Conservation (phyloP, 1,140 invertebrate species). For the Lepeophtheirus salmonis region DNA sequence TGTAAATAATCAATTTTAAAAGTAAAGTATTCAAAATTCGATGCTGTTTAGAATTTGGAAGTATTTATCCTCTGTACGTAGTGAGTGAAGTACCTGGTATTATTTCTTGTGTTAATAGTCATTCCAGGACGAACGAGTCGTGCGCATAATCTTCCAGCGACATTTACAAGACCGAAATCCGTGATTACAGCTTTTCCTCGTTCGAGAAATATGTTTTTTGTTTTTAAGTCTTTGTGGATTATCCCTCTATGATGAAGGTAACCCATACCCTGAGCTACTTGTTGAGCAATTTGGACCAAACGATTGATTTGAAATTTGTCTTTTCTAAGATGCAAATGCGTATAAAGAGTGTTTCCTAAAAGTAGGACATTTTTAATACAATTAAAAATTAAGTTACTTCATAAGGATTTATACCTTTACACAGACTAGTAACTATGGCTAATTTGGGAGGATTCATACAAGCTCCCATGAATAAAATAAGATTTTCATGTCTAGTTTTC, state of each 20-base stretch:
- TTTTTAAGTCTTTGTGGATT: conserved; percentile 94
- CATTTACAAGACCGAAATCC: conserved; percentile 96
- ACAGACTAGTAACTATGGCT: conserved; percentile 93
- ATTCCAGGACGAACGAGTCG: conserved; percentile 29
- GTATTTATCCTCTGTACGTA: no score
- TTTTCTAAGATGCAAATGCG: conserved; percentile 70
- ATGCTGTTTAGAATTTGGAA: no score
- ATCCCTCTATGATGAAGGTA: conserved; percentile 95
- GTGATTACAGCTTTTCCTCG: conserved; percentile 95
- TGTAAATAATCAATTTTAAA: no score
- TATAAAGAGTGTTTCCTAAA: conserved; percentile 45
- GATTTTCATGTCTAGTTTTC: conserved; percentile 94
- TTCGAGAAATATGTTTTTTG: conserved; percentile 96
- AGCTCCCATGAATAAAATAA: conserved; percentile 97
- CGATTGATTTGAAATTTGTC: conserved; percentile 91
- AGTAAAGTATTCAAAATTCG: no score
- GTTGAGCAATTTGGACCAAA: conserved; percentile 77
- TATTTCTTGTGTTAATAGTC: no score
- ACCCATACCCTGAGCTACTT: conserved; percentile 94
- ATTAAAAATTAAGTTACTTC: no score
- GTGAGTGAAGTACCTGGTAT: no score
- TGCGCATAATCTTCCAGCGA: conserved; percentile 70
- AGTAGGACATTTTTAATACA: no score
- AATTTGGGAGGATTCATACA: conserved; percentile 91
- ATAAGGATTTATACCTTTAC: conserved; percentile 85